Evolutionary conservation across 2,113 vertebrate genomes (phyloP), one percentile per base, ranked within the genome.

Genomic region (Isurus oxyrinchus): DNA sequence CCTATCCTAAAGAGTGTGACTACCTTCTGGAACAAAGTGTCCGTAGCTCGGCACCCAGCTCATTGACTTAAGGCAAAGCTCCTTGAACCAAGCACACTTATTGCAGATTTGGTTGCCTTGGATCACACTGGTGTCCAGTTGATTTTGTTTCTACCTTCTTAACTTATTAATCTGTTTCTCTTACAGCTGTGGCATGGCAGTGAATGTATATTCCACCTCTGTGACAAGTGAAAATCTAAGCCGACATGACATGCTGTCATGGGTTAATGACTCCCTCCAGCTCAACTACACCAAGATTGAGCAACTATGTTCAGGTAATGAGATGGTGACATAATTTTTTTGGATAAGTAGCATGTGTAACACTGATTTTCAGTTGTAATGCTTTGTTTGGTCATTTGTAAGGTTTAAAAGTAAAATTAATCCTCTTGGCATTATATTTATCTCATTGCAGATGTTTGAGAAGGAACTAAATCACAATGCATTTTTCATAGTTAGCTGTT

Each of bases 171-270:
- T 66, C 57, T 84, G 55, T 14, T 97, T 5, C 96, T 7, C 97
- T 19, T 91, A 49, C 97, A 98, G 98, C 98, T 98, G 98, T 98
- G 98, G 98, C 98, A 99, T 99, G 99, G 99, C 99, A 97, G 99
- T 99, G 97, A 99, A 99, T 98, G 99, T 99, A 97, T 98, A 99
- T 98, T 99, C 99, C 97, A 99, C 99, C 0, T 99, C 99, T 16
- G 99, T 99, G 98, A 99, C 98, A 97, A 98, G 98, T 96, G 99
- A 99, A 97, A 99, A 99, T 97, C 97, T 99, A 97, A 99, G 99
- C 98, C 99, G 99, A 94, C 99, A 99, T 98, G 99, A 99, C 97
- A 99, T 99, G 99, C 97, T 99, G 55, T 98, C 99, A 0, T 99
- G 99, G 99, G 98, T 99, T 97, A 99, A 99, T 8, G 99, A 99